A percentile compares a stretch with the other conserved stretches of the same genome.
Conservation (phyloP, 2,113 vertebrate species). For the Euleptes europaea region DNA sequence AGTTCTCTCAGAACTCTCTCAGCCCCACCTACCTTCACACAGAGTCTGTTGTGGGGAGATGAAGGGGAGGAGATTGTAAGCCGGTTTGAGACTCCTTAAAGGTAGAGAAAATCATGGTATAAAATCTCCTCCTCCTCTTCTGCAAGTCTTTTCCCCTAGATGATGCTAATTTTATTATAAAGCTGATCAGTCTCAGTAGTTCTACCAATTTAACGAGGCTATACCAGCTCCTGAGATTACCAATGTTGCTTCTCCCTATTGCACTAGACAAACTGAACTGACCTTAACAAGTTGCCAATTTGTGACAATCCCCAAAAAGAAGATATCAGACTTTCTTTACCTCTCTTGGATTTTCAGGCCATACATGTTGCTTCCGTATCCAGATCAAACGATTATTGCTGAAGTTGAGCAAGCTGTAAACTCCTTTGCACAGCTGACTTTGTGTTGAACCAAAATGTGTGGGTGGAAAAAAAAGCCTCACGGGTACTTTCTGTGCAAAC, state of each 20-base stretch:
- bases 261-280: not conserved
- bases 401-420: not conserved
- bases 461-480: not conserved
- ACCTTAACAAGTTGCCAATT: not conserved
- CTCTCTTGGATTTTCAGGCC: not conserved
- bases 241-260: not conserved
- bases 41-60: too few species aligned
- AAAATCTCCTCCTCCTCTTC: too few species aligned
- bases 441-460: slow-evolving; percentile 5
- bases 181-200: not conserved
- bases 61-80: too few species aligned
- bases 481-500: not conserved
- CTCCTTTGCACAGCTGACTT: not conserved
- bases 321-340: slow-evolving; percentile 10
- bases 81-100: too few species aligned
- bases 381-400: not conserved
- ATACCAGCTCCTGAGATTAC: too few species aligned
- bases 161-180: not conserved
- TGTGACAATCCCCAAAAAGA: slow-evolving; percentile 8
- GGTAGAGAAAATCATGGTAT: too few species aligned
- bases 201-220: too few species aligned
- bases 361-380: not conserved
- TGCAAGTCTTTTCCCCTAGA: too few species aligned
- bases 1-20: too few species aligned
- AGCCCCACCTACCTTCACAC: too few species aligned